phyloP scores from a whole-genome alignment of 2,888 invertebrate species.

The Perdita meconis region DNA sequence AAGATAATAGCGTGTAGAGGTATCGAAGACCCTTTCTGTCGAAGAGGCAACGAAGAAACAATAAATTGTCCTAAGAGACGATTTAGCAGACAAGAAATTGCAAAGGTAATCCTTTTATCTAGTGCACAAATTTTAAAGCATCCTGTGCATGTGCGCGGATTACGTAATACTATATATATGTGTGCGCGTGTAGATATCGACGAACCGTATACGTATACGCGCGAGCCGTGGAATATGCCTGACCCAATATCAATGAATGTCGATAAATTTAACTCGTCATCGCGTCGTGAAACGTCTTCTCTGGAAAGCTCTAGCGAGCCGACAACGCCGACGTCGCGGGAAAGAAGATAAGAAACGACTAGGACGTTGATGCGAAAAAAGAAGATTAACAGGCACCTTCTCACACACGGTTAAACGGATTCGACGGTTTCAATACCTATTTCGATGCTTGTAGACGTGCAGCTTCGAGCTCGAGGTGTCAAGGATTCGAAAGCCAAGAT shows the following conservation, averaged over 20 bases:
- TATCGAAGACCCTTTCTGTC: too few species aligned
- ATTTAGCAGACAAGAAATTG: too few species aligned
- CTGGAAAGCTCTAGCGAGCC: neutral
- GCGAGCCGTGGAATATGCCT: slow-evolving; percentile 7
- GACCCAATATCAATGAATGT: slow-evolving; percentile 34
- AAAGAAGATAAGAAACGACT: neutral
- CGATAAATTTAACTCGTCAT: slow-evolving; percentile 32
- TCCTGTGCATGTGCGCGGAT: too few species aligned
- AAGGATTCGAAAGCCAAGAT: too few species aligned
- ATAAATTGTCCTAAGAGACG: too few species aligned
- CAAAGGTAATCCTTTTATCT: too few species aligned
- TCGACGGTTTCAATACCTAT: slow-evolving; percentile 1
- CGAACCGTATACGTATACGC: neutral
- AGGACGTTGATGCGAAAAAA: slow-evolving; percentile 1
- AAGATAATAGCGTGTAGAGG: too few species aligned
- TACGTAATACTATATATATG: neutral
- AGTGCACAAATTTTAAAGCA: too few species aligned
- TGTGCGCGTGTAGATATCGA: neutral
- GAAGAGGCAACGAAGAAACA: too few species aligned
- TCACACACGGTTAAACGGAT: neutral
- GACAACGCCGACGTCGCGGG: neutral
- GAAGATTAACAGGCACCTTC: too few species aligned
- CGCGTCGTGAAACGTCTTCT: neutral
- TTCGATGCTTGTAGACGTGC: neutral
- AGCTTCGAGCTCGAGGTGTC: too few species aligned